phyloP scores from a whole-genome alignment of 2,113 vertebrate genomes.

The Actenoides lindsayi region DNA sequence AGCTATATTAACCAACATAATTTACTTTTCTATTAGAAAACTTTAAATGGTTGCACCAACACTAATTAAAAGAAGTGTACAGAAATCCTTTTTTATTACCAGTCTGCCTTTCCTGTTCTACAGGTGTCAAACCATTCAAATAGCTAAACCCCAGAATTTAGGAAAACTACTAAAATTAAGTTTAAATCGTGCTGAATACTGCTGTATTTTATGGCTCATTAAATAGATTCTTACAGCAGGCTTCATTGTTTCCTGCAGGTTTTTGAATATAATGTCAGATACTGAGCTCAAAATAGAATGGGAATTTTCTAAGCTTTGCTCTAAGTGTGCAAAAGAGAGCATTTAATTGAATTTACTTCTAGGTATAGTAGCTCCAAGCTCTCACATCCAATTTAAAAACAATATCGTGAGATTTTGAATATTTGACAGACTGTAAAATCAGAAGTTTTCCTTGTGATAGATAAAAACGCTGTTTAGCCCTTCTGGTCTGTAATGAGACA shows the following conservation, averaged over 20 bases:
- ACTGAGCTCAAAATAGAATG: not conserved
- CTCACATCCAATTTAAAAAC: not conserved
- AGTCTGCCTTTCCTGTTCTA: not conserved
- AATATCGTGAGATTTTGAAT: not conserved
- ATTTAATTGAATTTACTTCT: conserved; percentile 11
- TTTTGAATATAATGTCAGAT: conserved; percentile 5
- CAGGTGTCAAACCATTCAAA: not conserved
- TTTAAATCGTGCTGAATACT: conserved; percentile 30
- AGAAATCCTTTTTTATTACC: not conserved
- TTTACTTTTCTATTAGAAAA: conserved; percentile 23
- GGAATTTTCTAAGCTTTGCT: not conserved
- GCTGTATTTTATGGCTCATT: conserved; percentile 29
- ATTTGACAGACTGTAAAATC: not conserved
- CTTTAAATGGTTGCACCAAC: not conserved
- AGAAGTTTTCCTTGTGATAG: not conserved
- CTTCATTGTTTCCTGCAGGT: conserved; percentile 6
- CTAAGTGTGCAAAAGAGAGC: not conserved
- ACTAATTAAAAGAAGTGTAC: conserved; percentile 21
- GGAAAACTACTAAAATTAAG: not conserved
- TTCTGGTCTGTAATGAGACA: not conserved
- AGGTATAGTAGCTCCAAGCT: not conserved
- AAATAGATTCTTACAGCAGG: conserved; percentile 5
- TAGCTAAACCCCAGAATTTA: not conserved
- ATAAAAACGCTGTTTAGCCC: not conserved
- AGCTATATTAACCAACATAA: conserved; percentile 27